A percentile compares a stretch with the other conserved stretches of the same genome.
These are phyloP conservation scores for Pelecanoides urinatrix DNA, from an alignment of 2,113 vertebrate genomes.

Conservation along the genomic window DNA sequence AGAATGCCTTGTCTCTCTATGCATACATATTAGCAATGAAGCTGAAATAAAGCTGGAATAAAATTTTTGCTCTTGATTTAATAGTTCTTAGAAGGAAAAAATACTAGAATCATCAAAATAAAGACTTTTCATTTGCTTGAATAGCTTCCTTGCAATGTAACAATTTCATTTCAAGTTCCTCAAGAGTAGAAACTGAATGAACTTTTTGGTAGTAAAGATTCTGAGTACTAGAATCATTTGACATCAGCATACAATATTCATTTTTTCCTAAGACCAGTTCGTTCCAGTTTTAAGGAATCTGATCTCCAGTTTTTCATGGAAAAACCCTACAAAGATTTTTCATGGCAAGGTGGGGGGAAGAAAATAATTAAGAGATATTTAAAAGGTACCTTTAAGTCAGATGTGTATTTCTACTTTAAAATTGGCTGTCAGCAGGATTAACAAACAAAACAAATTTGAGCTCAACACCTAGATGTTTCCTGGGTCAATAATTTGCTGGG, in stretches of 20 bases:
- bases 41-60: background rate
- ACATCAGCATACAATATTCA: background rate
- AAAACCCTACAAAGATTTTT: background rate
- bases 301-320: background rate
- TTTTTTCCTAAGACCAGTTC: background rate
- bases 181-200: background rate
- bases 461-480: background rate
- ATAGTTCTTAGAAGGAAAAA: background rate
- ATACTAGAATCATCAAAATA: background rate
- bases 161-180: background rate
- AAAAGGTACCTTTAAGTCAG: background rate
- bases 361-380: background rate
- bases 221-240: background rate
- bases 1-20: background rate
- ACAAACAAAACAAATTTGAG: background rate
- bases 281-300: background rate
- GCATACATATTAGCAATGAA: background rate
- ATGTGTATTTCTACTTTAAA: background rate
- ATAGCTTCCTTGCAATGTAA: background rate
- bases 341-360: background rate
- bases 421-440: background rate
- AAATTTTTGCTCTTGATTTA: background rate
- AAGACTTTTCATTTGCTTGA: background rate
- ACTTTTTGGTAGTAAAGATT: background rate
- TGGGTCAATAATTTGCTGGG: background rate